Evolutionary conservation across 1,140 invertebrate genomes (phyloP).

Genomic region (Diabrotica undecimpunctata): DNA sequence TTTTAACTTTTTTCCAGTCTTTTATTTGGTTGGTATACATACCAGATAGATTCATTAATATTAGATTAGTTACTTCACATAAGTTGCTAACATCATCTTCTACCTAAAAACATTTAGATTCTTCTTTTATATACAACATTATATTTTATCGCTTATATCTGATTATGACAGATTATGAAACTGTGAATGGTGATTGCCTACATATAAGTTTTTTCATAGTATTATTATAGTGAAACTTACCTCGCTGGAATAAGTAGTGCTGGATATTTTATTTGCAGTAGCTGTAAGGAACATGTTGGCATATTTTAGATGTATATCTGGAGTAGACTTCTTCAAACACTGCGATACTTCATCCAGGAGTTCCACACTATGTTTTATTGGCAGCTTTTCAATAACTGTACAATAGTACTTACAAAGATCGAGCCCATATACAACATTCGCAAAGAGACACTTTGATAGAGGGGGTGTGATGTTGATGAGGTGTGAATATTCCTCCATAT

Average conservation of each 20-base stretch:
- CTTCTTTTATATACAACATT: neutral
- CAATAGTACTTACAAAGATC: slow-evolving; percentile 33
- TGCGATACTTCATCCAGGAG: slow-evolving; percentile 37
- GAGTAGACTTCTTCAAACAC: slow-evolving; percentile 31
- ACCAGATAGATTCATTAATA: slow-evolving; percentile 31
- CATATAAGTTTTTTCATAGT: neutral
- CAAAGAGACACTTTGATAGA: slow-evolving; percentile 39
- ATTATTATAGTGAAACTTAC: slow-evolving; percentile 13
- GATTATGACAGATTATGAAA: no score
- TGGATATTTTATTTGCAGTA: slow-evolving; percentile 29
- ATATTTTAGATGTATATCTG: slow-evolving; percentile 25
- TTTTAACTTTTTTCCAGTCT: slow-evolving; percentile 25
- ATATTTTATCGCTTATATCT: no score
- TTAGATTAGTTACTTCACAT: slow-evolving; percentile 25
- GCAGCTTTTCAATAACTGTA: slow-evolving; percentile 30
- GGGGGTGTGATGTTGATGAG: slow-evolving; percentile 38
- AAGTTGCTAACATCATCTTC: slow-evolving; percentile 27
- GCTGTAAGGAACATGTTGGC: slow-evolving; percentile 25
- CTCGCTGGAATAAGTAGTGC: slow-evolving; percentile 19
- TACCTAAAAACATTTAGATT: slow-evolving; percentile 18
- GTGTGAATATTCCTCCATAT: slow-evolving; percentile 36
- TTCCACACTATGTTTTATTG: slow-evolving; percentile 31
- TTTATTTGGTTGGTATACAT: slow-evolving; percentile 29
- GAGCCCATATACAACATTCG: slow-evolving; percentile 33
- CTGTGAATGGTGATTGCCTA: no score